These are phyloP conservation scores for Micoletzkya japonica DNA, from an alignment of 2,888 invertebrate genomes.

Conservation along the genomic window DNA sequence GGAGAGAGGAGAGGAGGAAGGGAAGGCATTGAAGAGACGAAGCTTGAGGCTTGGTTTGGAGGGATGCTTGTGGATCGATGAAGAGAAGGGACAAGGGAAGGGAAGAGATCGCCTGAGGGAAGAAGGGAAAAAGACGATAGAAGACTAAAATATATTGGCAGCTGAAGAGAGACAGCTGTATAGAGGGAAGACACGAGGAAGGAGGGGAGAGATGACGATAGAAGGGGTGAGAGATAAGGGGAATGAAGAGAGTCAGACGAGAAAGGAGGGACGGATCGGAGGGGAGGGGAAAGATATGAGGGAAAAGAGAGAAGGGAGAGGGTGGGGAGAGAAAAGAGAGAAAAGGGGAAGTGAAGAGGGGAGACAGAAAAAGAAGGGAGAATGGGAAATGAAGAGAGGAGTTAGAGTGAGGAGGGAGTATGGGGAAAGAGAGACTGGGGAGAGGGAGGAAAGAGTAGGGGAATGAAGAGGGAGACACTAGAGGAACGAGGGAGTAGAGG, in stretches of 20 bases:
- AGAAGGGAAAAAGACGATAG: background rate
- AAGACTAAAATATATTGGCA: background rate
- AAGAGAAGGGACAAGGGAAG: background rate
- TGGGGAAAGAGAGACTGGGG: background rate
- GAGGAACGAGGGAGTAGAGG: background rate
- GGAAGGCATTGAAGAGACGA: background rate
- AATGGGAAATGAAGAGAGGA: background rate
- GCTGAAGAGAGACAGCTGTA: background rate
- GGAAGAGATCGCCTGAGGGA: background rate
- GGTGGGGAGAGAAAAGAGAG: constrained; percentile 8
- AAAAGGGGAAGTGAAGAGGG: background rate
- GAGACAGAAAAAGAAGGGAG: background rate
- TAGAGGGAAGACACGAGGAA: background rate
- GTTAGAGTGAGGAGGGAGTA: background rate
- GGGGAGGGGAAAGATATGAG: background rate
- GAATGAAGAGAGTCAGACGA: background rate
- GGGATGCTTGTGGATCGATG: background rate
- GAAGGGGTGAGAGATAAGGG: background rate
- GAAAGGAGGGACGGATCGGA: background rate
- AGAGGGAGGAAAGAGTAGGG: background rate
- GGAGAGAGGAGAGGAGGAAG: background rate
- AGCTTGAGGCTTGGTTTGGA: background rate
- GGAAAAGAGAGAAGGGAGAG: constrained; percentile 7
- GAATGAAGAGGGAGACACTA: no score
- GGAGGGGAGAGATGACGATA: constrained; percentile 1